Evolutionary conservation across 1,140 invertebrate genomes (phyloP), one percentile per base, ranked within the genome.

Genomic region (Linepithema humile): DNA sequence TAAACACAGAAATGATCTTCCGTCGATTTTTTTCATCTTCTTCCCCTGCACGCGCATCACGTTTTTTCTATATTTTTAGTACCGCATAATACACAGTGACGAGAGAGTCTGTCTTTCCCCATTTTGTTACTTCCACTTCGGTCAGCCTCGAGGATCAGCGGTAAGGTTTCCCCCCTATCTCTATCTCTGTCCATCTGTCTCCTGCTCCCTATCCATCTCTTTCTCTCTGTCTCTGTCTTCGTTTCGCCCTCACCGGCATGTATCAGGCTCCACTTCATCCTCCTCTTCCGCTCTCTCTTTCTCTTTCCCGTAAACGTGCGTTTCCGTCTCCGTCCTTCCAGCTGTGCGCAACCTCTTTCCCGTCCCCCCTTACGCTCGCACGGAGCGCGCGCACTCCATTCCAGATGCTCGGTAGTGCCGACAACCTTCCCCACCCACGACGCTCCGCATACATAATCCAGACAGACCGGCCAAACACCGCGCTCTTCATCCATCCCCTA

Each of bases 401-500:
- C 73, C 88, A 90, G 90, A 90, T 90, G 90, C 87, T 91, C 82
- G 85, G 80, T 74, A 74, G 89, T 89, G 82, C 62, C 85, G 89
- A 89, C 88, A 87, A 87, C 74, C 85, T 89, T 73, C 83, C 82
- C 84, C 82, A 89, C 80, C 69, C 29, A 32, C 57, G 35, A 7
- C 10, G 26, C 65, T 55, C 32, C 73, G 38, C 82, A 82, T 65
- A 82, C 57, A 83, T 85, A 88, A 89, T 85, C 88, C 57, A 88
- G 77, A 85, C 84, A 74, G 73, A 48, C 67, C 59, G 67, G 73
- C 73, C 64, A 77, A 88, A 83, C 75, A 65, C 17, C 38, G 55
- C 45, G 32, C 59, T 74, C 43, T 43, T 69, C 45, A 9, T 38
- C 32, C 5, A 9, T 20, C 38, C 38, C 26, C 60, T 20, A 43